Base-by-base conservation (phyloP, 2,797 vertebrate species). In the Molossus molossus region DNA sequence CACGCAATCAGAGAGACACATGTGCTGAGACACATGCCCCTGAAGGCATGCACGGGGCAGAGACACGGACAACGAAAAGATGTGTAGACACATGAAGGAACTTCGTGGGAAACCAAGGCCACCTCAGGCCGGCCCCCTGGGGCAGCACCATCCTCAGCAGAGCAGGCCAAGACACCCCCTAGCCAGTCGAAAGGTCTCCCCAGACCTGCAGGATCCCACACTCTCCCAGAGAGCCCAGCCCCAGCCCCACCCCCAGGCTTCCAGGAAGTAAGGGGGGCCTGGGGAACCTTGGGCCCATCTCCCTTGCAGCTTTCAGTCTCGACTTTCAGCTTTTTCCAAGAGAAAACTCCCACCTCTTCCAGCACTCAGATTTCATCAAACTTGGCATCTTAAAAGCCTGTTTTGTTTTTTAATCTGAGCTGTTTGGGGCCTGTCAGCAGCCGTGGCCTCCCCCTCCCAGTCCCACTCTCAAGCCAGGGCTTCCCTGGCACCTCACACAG, bases 371-470 rank as follows among this genome's bases (percentile, higher is more conserved):
- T 98, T 98, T 98, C 97, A 98, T 98, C 98, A 98, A 98, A 98
- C 97, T 97, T 98, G 98, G 98, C 98, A 98, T 98, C 98, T 98
- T 98, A 98, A 98, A 98, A 98, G 98, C 98, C 94, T 97, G 93
- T 97, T 98, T 96, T 98, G 98, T 98, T 95, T 98, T 98, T 97
- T 97, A 98, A 98, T 98, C 97, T 96, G 92, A 91, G 97, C 97
- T 98, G 98, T 98, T 98, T 98, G 98, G 98, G 98, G 97, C 96
- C 94, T 94, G 94, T 93, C 62, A 29, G 93, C 94, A 85, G 94
- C 70, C 29, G 0, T 3, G 33, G 88, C 88, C 90, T 84, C 91
- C 94, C 90, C 48, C 86, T 89, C 91, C 73, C 29, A 37, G 70
- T 23, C n/a, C 81, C 57, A 25, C 64, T 15, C 64, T 67, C 64